Percentiles rank a stretch among this genome's conserved stretches.
These are phyloP conservation scores for Tinea trinotella DNA, from an alignment of 2,888 invertebrate species.

Conservation along the genomic window DNA sequence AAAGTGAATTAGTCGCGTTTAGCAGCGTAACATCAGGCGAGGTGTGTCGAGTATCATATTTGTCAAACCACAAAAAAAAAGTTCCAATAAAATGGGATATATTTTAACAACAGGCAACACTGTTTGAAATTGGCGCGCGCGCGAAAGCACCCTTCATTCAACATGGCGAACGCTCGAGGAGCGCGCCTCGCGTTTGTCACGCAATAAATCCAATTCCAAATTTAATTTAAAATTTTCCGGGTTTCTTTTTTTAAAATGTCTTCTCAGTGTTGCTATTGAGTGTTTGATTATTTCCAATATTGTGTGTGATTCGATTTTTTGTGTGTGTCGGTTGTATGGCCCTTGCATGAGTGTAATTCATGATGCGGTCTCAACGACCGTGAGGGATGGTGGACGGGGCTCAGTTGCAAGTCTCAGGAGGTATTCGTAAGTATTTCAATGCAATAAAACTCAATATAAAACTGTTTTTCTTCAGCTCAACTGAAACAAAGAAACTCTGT, in stretches of 20 bases:
- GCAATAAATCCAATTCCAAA: constrained; percentile 29
- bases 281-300: background rate
- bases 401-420: constrained; percentile 56
- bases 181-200: constrained; percentile 53
- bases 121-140: constrained; percentile 48
- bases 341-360: constrained; percentile 58
- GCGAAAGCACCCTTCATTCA: constrained; percentile 47
- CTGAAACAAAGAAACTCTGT: too few relatives aligned
- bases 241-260: constrained; percentile 40
- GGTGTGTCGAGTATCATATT: too few relatives aligned
- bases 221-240: background rate
- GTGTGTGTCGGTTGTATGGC: constrained; percentile 38
- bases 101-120: constrained; percentile 32
- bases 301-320: constrained; percentile 27
- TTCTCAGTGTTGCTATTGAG: constrained; percentile 30
- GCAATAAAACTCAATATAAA: too few relatives aligned
- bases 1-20: too few relatives aligned
- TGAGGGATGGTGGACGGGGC: constrained; percentile 55
- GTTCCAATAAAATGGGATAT: constrained; percentile 11
- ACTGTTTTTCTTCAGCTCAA: too few relatives aligned
- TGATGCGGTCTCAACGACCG: constrained; percentile 48
- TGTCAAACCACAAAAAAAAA: too few relatives aligned
- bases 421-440: constrained; percentile 14
- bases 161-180: constrained; percentile 55
- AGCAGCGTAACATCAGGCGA: too few relatives aligned